Evolutionary conservation across 2,797 vertebrate genomes (phyloP).

Genomic region (Oreochromis mossambicus): DNA sequence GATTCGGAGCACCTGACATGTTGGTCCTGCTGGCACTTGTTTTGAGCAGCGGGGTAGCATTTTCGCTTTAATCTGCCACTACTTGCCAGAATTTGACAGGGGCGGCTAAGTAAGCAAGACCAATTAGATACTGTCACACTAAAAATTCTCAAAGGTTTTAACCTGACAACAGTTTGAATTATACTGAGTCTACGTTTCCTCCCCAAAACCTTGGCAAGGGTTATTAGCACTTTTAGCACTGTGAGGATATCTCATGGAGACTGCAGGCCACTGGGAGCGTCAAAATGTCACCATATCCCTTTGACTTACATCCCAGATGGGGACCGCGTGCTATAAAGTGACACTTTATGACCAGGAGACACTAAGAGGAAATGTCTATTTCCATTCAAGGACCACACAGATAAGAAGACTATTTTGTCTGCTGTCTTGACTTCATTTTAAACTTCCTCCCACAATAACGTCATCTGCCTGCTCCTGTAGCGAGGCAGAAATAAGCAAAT

Average conservation of each 20-base stretch:
- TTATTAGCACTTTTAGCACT: constrained; percentile 41
- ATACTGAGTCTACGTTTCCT: constrained; percentile 10
- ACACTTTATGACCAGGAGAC: constrained; percentile 35
- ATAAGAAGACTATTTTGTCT: background rate
- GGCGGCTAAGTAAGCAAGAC: constrained; percentile 4
- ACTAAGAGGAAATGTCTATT: constrained; percentile 16
- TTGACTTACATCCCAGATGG: constrained; percentile 30
- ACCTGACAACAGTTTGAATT: constrained; percentile 37
- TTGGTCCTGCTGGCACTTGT: background rate
- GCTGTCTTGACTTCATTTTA: background rate
- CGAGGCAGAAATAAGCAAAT: background rate
- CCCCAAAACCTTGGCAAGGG: constrained; percentile 1
- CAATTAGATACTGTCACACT: constrained; percentile 31
- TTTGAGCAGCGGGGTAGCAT: background rate
- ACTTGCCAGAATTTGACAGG: constrained; percentile 4
- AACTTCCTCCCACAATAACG: background rate
- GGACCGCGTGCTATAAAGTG: constrained; percentile 15
- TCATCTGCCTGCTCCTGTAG: background rate
- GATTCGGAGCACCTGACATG: background rate
- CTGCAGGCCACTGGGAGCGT: background rate
- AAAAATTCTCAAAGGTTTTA: constrained; percentile 19
- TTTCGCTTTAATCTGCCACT: background rate
- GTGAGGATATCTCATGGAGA: constrained; percentile 5
- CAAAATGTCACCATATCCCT: constrained; percentile 26
- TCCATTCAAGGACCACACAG: constrained; percentile 7